Conservation (phyloP, 2,113 vertebrate species). For the Talpa occidentalis region DNA sequence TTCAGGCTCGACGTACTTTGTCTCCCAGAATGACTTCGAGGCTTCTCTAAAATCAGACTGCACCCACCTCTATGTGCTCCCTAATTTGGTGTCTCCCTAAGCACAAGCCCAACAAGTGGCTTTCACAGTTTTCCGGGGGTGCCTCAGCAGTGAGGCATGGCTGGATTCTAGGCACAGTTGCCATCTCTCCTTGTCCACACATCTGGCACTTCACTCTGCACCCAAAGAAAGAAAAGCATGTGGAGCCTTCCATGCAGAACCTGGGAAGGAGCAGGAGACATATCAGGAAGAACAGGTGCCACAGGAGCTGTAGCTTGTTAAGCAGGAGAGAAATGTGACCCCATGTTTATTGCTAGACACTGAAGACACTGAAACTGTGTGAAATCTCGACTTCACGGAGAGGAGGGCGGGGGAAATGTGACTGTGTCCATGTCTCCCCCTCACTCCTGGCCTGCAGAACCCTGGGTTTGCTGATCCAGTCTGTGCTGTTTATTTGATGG, state of each 20-base stretch:
- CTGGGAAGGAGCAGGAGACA: neutral
- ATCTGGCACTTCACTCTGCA: neutral
- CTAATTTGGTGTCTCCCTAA: neutral
- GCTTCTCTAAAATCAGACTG: neutral
- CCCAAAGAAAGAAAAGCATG: neutral
- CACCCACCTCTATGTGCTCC: neutral
- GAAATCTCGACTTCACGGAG: constrained; percentile 58
- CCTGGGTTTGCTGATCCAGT: no score
- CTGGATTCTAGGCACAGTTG: neutral
- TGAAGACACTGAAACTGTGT: constrained; percentile 79
- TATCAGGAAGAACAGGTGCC: neutral
- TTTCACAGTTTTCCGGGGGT: neutral
- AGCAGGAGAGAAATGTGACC: constrained; percentile 71
- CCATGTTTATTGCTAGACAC: constrained; percentile 83
- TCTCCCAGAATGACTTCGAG: neutral
- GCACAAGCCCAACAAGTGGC: neutral
- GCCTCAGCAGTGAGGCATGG: neutral
- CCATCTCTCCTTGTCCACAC: neutral
- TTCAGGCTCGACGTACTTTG: neutral
- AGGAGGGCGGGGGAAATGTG: neutral
- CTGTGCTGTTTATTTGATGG: neutral
- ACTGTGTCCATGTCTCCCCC: neutral
- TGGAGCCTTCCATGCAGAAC: neutral
- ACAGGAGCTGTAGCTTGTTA: constrained; percentile 37
- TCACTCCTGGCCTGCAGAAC: neutral